Base-by-base conservation (phyloP, 2,113 vertebrate species). In the Sturnus vulgaris region DNA sequence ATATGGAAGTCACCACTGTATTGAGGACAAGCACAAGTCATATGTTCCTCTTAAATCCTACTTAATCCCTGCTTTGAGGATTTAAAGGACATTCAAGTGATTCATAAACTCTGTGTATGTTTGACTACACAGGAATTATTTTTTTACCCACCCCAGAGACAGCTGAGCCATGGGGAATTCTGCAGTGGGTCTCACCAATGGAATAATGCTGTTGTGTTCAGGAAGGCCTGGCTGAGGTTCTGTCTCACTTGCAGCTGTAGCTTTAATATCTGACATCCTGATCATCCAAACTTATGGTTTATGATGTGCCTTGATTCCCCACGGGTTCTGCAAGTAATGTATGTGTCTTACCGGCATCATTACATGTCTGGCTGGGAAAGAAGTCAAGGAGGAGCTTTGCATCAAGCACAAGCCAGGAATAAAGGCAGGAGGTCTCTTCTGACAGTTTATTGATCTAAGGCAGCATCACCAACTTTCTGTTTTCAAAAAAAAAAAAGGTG, bases 11-110 rank as follows among this genome's bases (percentile, higher is more conserved):
- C 77, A 76, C 31, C 35, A 80, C 79, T 94, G 84, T 94, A 95
- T 82, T 91, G 66, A 95, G 94, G 96, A 90, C 84, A 89, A 91
- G 91, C 70, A 88, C 79, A 91, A 94, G 84, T 96, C 79, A 70
- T 94, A 95, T 86, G 87, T 91, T 90, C 91, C 75, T 87, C 91
- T 73, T 94, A 96, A 96, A 30, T 93, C 91, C 82, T 68, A 44
- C 91, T 95, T 96, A 96, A 97, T 96, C 96, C 94, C 91, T 80
- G 89, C 87, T 95, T 86, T 77, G 87, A 73, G 82, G 94, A 95
- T 94, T 97, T 92, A 95, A 77, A 82, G 93, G 75, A 77, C 63
- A 16, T 85, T 82, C 46, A 90, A 95, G 90, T 94, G 87, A 87
- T 93, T 93, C 93, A 96, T 92, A 94, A 93, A 75, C 70, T 57